Base-by-base conservation (phyloP, 1,140 invertebrate genomes). In the Ceratitis capitata region DNA sequence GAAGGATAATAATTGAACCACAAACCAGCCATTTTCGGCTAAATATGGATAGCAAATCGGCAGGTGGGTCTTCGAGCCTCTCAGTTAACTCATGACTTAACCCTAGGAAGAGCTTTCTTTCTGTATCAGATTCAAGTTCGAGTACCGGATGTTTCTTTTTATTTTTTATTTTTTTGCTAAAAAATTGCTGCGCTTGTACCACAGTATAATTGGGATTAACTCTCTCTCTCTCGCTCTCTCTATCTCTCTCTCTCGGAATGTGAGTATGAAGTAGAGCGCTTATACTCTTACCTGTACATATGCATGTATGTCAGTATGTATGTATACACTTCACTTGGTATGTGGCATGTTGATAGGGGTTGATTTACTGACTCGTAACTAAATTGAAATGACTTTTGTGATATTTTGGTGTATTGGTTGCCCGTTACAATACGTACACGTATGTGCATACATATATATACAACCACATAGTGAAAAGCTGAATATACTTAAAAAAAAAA, bases 321-420 rank as follows among this genome's bases (percentile, higher is more conserved):
- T 9, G 23, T 47, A 29, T 2, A n/a, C 19, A 82, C 47, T 82
- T 23, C 32, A 3, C 16, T 69, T 69, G 61, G 47, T 83, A 19
- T 49, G 49, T 53, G 82, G 45, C 45, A 58, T 64, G 89, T 90
- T 90, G 88, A 91, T 91, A 91, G 90, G 90, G 90, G 90, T 91
- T 91, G 90, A 91, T 91, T 91, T 91, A 89, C 88, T 91, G 90
- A 91, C 90, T 91, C 89, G 88, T 89, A 88, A 89, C 89, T 89
- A 90, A 90, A 90, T 90, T 89, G 89, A 90, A 90, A 88, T 90
- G 89, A 90, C 89, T 90, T 90, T 89, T 88, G 89, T 86, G 89
- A 89, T 89, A 90, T 87, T 89, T 87, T 78, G 69, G 69, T 88
- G 88, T 88, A 87, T 88, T 88, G 88, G 88, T 88, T 88, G 84